Conservation (phyloP, 2,888 invertebrate genomes). For the Junonia oenone region DNA sequence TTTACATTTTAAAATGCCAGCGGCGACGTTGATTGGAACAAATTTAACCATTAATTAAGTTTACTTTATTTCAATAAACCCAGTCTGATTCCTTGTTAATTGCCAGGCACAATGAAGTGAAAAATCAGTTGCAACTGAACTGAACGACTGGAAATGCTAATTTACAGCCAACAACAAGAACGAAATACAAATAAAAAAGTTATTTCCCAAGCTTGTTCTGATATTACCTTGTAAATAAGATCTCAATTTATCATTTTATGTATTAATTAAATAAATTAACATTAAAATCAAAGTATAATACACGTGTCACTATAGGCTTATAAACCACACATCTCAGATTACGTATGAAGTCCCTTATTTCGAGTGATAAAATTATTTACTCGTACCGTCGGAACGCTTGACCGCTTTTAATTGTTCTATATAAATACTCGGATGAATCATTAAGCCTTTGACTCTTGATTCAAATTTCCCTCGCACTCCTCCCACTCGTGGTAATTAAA, state of each 20-base stretch:
- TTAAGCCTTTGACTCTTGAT: conserved; percentile 45
- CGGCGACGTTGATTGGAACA: conserved; percentile 32
- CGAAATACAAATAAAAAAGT: conserved; percentile 16
- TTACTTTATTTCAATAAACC: conserved; percentile 60
- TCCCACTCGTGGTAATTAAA: conserved; percentile 49
- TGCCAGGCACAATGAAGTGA: conserved; percentile 53
- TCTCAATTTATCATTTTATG: too few species aligned
- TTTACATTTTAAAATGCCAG: conserved; percentile 32
- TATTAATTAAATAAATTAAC: too few species aligned
- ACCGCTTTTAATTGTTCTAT: conserved; percentile 61
- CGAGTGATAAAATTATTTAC: conserved; percentile 57
- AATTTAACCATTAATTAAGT: conserved; percentile 52
- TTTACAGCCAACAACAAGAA: conserved; percentile 36
- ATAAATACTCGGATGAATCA: conserved; percentile 43
- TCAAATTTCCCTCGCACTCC: conserved; percentile 47
- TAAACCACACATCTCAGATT: neutral
- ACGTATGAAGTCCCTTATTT: conserved; percentile 36
- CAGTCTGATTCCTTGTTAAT: conserved; percentile 65
- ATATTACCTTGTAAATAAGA: neutral
- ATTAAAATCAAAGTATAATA: too few species aligned
- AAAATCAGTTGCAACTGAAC: conserved; percentile 47
- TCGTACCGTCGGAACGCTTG: conserved; percentile 46
- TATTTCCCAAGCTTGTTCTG: neutral
- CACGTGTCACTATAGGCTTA: too few species aligned
- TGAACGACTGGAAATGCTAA: conserved; percentile 48